These are phyloP conservation scores for Bos taurus DNA, from an alignment of 2,113 vertebrate species.

Conservation along the genomic window ARS-UCD2.0 NC_037343.1:8816501-8817000, in stretches of 20 bases:
- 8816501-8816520: no score
- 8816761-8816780: background rate
- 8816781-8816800: background rate
- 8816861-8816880: background rate
- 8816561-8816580: no score
- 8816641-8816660: no score
- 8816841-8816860: background rate
- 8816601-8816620: no score
- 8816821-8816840: background rate
- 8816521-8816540: no score
- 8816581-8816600: no score
- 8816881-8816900: background rate
- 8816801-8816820: background rate
- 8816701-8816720: no score
- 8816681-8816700: no score
- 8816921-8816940: background rate
- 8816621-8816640: no score
- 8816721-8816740: no score
- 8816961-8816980: background rate
- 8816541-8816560: no score
- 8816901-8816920: background rate
- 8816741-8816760: background rate
- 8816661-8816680: no score
- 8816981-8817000: background rate
- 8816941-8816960: background rate